Evolutionary conservation across 2,888 invertebrate species (phyloP).

Genomic region (Noctua fimbriata): DNA sequence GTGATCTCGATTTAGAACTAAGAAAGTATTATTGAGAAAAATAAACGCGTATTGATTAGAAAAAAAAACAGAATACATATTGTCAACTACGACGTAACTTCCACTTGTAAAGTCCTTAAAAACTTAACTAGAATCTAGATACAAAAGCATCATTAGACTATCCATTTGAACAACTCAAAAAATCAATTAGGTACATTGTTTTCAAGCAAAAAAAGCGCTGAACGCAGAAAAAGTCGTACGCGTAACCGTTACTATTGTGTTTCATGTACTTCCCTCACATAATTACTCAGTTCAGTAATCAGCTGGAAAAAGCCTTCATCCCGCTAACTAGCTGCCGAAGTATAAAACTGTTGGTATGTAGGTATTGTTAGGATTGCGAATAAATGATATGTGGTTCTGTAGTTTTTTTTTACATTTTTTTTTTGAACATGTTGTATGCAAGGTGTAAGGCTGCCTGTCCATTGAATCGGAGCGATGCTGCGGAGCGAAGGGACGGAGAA

Average conservation of each 20-base stretch:
- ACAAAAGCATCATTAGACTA: not conserved
- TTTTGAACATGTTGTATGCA: not conserved
- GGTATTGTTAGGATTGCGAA: constrained; percentile 9
- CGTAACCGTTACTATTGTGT: constrained; percentile 42
- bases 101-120: too few species aligned
- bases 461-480: too few species aligned
- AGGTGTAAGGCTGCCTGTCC: too few species aligned
- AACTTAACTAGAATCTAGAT: not conserved
- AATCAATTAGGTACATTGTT: constrained; percentile 26
- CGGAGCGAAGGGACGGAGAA: too few species aligned
- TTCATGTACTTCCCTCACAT: constrained; percentile 46
- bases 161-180: not conserved
- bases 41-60: too few species aligned
- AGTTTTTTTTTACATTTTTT: not conserved
- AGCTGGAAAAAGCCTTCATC: constrained; percentile 59
- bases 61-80: too few species aligned
- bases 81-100: too few species aligned
- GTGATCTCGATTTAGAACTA: too few species aligned
- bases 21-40: too few species aligned
- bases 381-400: constrained; percentile 53
- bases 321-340: constrained; percentile 62
- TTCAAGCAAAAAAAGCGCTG: constrained; percentile 10
- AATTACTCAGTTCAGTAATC: constrained; percentile 64
- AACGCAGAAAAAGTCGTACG: not conserved
- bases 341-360: constrained; percentile 33